These are phyloP conservation scores for Emberiza fucata DNA, from an alignment of 2,113 vertebrate species.

Conservation along the genomic window DNA sequence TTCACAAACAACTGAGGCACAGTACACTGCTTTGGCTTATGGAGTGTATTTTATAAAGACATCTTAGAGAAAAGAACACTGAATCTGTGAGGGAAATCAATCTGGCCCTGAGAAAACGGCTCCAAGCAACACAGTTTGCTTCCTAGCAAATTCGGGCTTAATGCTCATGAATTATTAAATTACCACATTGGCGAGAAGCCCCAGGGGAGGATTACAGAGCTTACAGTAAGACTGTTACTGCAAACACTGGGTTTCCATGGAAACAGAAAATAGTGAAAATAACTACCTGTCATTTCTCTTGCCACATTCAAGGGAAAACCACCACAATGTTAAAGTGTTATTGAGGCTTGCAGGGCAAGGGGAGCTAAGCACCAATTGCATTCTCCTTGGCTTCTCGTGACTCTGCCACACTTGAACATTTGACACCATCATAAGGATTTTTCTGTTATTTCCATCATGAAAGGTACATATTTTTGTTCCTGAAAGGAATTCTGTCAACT, in stretches of 20 bases:
- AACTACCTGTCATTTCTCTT: slow-evolving; percentile 37
- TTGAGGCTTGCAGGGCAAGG: slow-evolving; percentile 3
- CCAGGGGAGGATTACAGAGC: slow-evolving; percentile 23
- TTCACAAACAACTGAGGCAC: background rate
- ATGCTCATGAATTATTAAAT: slow-evolving; percentile 54
- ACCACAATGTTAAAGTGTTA: background rate
- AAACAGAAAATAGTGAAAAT: slow-evolving; percentile 62
- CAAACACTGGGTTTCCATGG: slow-evolving; percentile 52
- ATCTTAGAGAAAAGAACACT: slow-evolving; percentile 19
- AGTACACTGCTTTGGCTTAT: background rate
- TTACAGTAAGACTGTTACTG: slow-evolving; percentile 34
- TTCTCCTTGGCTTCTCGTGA: background rate
- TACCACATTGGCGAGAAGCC: slow-evolving; percentile 19
- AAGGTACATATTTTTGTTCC: background rate
- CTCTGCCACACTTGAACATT: background rate
- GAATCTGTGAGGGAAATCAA: slow-evolving; percentile 47
- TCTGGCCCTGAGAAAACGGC: slow-evolving; percentile 16
- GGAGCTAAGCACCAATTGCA: background rate
- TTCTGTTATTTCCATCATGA: background rate
- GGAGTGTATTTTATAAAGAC: slow-evolving; percentile 32
- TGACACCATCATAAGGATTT: background rate
- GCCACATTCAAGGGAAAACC: slow-evolving; percentile 18
- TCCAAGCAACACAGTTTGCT: slow-evolving; percentile 23
- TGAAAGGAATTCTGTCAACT: background rate
- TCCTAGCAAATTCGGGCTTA: slow-evolving; percentile 42